These are phyloP conservation scores for Catocala sponsa DNA, from an alignment of 2,888 invertebrate species.

Conservation along the genomic window DNA sequence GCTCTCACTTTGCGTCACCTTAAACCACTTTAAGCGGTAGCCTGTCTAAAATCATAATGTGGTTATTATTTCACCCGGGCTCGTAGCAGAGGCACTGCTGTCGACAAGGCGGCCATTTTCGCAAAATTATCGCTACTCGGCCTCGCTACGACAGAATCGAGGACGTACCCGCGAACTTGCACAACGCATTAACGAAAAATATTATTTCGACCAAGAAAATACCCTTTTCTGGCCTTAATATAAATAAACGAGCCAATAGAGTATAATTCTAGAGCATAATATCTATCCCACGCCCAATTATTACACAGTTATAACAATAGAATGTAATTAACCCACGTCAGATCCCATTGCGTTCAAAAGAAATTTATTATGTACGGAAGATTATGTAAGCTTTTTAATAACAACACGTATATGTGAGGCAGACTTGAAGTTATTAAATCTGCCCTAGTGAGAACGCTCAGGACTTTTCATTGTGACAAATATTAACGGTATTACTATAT, in stretches of 20 bases:
- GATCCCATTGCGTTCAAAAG: slow-evolving; percentile 51
- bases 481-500: no score
- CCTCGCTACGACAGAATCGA: slow-evolving; percentile 73
- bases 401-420: neutral
- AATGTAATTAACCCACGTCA: slow-evolving; percentile 62
- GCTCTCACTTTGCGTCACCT: slow-evolving; percentile 75
- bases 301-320: slow-evolving; percentile 53
- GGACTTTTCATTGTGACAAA: no score
- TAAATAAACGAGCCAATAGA: slow-evolving; percentile 50
- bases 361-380: slow-evolving; percentile 42
- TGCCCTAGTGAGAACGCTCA: no score
- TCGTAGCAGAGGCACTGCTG: slow-evolving; percentile 78
- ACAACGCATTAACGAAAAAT: slow-evolving; percentile 68
- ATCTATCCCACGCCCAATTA: slow-evolving; percentile 52
- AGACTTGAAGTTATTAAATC: neutral
- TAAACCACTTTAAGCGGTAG: slow-evolving; percentile 78
- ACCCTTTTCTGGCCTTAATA: slow-evolving; percentile 57
- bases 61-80: slow-evolving; percentile 83
- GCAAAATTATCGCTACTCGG: slow-evolving; percentile 84
- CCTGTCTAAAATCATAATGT: slow-evolving; percentile 83
- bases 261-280: slow-evolving; percentile 41
- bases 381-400: slow-evolving; percentile 2
- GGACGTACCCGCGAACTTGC: slow-evolving; percentile 76
- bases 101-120: slow-evolving; percentile 85
- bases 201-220: slow-evolving; percentile 70